Evolutionary conservation across 2,797 vertebrate species (phyloP).

Genomic region (Sparidentex hasta): DNA sequence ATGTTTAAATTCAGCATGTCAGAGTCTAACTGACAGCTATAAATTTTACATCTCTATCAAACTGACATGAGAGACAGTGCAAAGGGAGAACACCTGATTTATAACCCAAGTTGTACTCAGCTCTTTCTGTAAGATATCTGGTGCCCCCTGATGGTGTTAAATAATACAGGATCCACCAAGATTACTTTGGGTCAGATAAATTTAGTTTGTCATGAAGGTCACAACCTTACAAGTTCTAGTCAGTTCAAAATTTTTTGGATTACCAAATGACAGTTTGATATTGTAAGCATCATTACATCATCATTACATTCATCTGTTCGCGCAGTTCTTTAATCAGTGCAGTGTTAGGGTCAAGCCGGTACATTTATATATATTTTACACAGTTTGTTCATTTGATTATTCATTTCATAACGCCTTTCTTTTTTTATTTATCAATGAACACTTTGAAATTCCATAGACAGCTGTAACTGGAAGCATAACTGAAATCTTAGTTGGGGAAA

Average conservation of each 20-base stretch:
- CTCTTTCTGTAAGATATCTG: constrained; percentile 44
- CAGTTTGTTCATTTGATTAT: too few species aligned
- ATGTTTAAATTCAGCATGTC: background rate
- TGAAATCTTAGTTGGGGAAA: too few species aligned
- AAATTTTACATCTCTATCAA: constrained; percentile 1
- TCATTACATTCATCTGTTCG: background rate
- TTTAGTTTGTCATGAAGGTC: background rate
- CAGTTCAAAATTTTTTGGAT: background rate
- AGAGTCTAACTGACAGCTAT: background rate
- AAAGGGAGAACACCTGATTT: constrained; percentile 1
- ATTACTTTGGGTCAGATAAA: background rate
- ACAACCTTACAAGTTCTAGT: background rate
- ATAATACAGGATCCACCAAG: constrained; percentile 6
- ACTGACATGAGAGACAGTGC: background rate
- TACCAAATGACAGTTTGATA: background rate
- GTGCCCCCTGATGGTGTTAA: constrained; percentile 63
- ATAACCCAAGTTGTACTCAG: background rate
- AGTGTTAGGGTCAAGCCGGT: background rate
- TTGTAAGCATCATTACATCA: background rate
- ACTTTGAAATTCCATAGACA: too few species aligned
- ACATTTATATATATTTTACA: too few species aligned
- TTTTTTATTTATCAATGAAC: too few species aligned
- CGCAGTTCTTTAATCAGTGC: background rate
- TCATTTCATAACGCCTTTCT: too few species aligned
- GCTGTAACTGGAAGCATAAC: too few species aligned